Conservation (phyloP, 2,797 vertebrate genomes). For the Anniella stebbinsi region DNA sequence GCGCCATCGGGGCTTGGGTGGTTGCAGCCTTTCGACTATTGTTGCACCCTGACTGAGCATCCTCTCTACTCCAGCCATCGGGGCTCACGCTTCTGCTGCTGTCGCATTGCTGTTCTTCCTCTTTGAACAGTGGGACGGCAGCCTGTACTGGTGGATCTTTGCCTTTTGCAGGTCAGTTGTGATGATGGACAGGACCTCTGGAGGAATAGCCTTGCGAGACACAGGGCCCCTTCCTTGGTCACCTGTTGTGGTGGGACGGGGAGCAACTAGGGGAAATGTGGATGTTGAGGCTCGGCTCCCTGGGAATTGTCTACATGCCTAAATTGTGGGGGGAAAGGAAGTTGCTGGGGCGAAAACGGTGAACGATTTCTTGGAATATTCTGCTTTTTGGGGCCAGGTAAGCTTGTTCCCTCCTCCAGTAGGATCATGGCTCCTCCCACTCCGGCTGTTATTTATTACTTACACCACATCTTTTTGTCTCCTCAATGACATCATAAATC, state of each 20-base stretch:
- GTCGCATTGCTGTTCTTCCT: constrained; percentile 89
- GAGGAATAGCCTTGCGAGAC: neutral
- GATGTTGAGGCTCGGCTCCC: too few species aligned
- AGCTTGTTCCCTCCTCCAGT: neutral
- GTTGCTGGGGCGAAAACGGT: neutral
- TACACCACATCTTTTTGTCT: neutral
- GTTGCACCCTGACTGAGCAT: constrained; percentile 74
- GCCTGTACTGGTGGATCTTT: constrained; percentile 92
- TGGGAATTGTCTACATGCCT: neutral
- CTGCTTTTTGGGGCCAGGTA: neutral
- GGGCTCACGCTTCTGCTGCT: constrained; percentile 85
- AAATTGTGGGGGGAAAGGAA: neutral
- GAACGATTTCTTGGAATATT: too few species aligned
- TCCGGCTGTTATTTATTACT: neutral
- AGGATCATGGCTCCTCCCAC: neutral
- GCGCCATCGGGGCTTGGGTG: too few species aligned
- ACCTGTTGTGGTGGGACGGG: neutral
- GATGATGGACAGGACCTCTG: neutral
- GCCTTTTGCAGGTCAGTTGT: constrained; percentile 86
- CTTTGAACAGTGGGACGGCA: constrained; percentile 89
- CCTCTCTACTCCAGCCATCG: constrained; percentile 78
- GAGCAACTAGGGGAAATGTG: neutral
- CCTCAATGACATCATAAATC: neutral
- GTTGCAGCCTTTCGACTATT: neutral
- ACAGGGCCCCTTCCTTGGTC: neutral